phyloP scores from a whole-genome alignment of 35 echinoderm and acorn worm genomes.

The Eucidaris tribuloides region DNA sequence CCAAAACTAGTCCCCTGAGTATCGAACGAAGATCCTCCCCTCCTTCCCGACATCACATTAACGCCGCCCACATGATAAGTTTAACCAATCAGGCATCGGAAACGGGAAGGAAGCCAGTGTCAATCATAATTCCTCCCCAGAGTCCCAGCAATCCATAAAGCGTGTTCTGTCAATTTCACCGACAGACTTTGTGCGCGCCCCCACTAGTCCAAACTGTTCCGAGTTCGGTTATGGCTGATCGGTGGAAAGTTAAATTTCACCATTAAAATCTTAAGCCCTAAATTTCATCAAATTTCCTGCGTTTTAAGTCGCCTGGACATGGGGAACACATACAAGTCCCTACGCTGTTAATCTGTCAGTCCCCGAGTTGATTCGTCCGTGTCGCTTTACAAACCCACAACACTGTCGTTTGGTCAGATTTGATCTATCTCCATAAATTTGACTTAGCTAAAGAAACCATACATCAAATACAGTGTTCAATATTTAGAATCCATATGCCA shows the following conservation, averaged over 20 bases:
- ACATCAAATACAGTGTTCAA: no score
- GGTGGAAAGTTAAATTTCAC: slow-evolving; percentile 1
- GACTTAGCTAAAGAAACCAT: no score
- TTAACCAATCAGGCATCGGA: slow-evolving; percentile 27
- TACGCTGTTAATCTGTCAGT: no score
- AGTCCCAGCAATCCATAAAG: no score
- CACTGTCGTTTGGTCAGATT: no score
- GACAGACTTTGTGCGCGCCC: slow-evolving; percentile 1
- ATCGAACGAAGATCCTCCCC: neutral
- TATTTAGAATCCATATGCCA: no score
- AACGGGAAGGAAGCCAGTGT: slow-evolving; percentile 21
- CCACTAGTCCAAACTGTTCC: neutral
- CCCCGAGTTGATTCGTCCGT: no score
- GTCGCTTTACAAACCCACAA: no score
- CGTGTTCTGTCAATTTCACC: no score
- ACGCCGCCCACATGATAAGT: slow-evolving; percentile 23
- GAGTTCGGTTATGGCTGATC: neutral
- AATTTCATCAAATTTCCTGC: slow-evolving; percentile 36
- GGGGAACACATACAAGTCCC: no score
- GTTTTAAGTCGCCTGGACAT: no score
- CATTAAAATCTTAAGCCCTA: slow-evolving; percentile 4
- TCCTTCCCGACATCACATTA: neutral
- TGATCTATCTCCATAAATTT: no score
- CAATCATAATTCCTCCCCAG: slow-evolving; percentile 33
- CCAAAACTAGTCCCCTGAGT: neutral